Evolutionary conservation across 2,888 invertebrate species (phyloP).

Genomic region (Odontothrips loti): DNA sequence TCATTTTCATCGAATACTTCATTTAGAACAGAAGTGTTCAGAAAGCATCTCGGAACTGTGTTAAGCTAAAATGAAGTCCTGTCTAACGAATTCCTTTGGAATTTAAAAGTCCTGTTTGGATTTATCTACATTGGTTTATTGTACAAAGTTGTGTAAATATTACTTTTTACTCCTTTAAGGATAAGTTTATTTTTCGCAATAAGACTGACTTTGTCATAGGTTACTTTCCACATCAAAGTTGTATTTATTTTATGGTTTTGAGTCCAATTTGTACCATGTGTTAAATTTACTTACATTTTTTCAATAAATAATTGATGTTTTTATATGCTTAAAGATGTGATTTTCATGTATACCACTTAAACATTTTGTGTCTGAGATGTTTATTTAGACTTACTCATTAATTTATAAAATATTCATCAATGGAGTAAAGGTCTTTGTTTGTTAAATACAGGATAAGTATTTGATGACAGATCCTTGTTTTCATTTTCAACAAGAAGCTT

Average conservation of each 20-base stretch:
- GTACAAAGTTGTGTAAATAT: not conserved
- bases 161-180: not conserved
- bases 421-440: no score
- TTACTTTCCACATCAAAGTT: not conserved
- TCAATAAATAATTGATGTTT: not conserved
- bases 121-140: not conserved
- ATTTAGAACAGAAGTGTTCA: not conserved
- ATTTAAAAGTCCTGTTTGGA: not conserved
- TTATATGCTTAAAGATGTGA: not conserved
- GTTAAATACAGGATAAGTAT: no score
- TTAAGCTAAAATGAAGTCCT: not conserved
- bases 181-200: not conserved
- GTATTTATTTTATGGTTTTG: not conserved
- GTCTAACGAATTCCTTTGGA: not conserved
- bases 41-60: not conserved
- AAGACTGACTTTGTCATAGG: conserved; percentile 5
- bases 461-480: not conserved
- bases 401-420: not conserved
- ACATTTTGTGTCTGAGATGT: not conserved
- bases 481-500: not conserved
- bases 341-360: not conserved
- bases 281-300: not conserved
- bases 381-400: not conserved
- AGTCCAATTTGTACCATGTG: not conserved
- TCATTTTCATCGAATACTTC: not conserved